phyloP scores from a whole-genome alignment of 2,888 invertebrate genomes.

The Nipponacmea schrenckii region DNA sequence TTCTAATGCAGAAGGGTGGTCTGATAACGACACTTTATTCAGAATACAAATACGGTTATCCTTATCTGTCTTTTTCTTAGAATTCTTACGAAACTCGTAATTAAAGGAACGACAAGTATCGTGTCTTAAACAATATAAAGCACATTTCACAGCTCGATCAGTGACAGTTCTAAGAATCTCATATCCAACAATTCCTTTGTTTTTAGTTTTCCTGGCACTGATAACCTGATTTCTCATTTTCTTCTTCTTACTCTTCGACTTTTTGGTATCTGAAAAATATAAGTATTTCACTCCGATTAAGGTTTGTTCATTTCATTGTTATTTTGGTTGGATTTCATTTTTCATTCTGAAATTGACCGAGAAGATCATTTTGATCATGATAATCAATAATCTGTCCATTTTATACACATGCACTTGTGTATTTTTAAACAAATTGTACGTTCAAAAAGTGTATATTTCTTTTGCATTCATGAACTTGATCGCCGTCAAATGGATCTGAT shows the following conservation, averaged over 20 bases:
- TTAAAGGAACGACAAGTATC: conserved; percentile 9
- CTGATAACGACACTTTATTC: conserved; percentile 1
- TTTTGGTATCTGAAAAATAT: neutral
- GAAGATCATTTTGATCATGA: too few species aligned
- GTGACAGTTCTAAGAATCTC: neutral
- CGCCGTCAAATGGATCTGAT: too few species aligned
- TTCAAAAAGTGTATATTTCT: too few species aligned
- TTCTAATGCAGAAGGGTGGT: neutral
- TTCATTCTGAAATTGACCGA: too few species aligned
- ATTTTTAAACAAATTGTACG: too few species aligned
- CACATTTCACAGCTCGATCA: conserved; percentile 10
- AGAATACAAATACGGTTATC: neutral
- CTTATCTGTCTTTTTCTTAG: neutral
- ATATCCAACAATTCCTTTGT: conserved; percentile 13
- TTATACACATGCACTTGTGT: too few species aligned
- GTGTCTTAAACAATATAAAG: neutral
- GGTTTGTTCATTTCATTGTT: too few species aligned
- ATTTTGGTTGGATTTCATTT: too few species aligned
- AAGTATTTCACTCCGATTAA: too few species aligned
- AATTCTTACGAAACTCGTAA: neutral
- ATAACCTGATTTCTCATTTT: conserved; percentile 10
- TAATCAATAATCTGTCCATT: too few species aligned
- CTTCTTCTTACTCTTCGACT: neutral
- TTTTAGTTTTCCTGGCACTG: conserved; percentile 7
- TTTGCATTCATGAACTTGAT: too few species aligned